These are phyloP conservation scores for Liparis tanakae DNA, from an alignment of 2,797 vertebrate genomes.

Conservation along the genomic window DNA sequence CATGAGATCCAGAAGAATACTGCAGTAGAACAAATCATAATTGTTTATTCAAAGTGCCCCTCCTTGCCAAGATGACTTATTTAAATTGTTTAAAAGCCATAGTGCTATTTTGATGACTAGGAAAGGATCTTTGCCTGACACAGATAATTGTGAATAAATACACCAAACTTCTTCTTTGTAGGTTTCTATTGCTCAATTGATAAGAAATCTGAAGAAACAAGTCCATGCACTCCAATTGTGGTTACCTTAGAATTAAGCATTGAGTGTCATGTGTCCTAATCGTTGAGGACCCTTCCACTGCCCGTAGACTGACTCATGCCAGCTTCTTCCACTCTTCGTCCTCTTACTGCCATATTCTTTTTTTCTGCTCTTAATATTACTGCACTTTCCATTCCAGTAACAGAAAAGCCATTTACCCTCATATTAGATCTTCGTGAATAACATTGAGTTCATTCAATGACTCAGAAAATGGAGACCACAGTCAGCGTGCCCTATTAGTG, in stretches of 20 bases:
- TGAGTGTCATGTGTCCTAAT: slow-evolving; percentile 38
- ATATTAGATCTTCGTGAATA: slow-evolving; percentile 68
- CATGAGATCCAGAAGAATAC: slow-evolving; percentile 8
- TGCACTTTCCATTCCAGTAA: slow-evolving; percentile 60
- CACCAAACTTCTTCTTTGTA: slow-evolving; percentile 18
- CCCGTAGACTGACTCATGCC: slow-evolving; percentile 17
- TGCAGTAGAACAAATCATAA: slow-evolving; percentile 9
- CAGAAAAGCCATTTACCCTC: slow-evolving; percentile 53
- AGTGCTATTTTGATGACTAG: slow-evolving; percentile 1
- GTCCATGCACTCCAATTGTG: slow-evolving; percentile 26
- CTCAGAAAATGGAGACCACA: slow-evolving; percentile 68
- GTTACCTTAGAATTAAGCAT: slow-evolving; percentile 38
- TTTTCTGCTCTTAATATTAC: slow-evolving; percentile 53
- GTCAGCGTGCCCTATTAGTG: slow-evolving; percentile 66
- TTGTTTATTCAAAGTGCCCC: not conserved
- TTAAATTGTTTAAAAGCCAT: slow-evolving; percentile 27
- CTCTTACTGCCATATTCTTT: slow-evolving; percentile 35
- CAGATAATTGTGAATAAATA: slow-evolving; percentile 12
- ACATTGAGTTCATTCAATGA: slow-evolving; percentile 65
- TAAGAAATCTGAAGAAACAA: slow-evolving; percentile 26
- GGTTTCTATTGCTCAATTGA: slow-evolving; percentile 29
- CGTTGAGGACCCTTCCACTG: slow-evolving; percentile 30
- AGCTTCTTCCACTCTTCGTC: slow-evolving; percentile 41
- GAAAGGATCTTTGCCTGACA: slow-evolving; percentile 10
- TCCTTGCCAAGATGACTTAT: not conserved